phyloP scores from a whole-genome alignment of 2,888 invertebrate species.

The Phengaris arion region DNA sequence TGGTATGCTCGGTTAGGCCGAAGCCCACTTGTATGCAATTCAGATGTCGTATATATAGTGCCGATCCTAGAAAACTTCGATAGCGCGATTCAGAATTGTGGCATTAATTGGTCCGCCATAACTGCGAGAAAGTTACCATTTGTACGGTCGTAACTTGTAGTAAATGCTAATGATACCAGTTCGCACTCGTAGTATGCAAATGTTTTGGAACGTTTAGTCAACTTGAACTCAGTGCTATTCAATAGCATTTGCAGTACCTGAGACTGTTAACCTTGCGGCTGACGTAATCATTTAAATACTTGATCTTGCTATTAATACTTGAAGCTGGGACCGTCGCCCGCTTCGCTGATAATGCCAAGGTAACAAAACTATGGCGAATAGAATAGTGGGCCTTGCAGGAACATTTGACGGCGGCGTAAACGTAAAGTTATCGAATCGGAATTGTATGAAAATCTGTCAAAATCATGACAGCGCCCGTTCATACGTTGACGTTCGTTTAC shows the following conservation, averaged over 20 bases:
- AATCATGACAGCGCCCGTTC: too few species aligned
- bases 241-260: not conserved
- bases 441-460: too few species aligned
- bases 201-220: not conserved
- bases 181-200: not conserved
- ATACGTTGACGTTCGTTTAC: too few species aligned
- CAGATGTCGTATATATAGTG: too few species aligned
- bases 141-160: not conserved
- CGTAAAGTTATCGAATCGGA: too few species aligned
- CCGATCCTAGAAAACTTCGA: too few species aligned
- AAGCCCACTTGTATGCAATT: too few species aligned
- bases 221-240: conserved; percentile 8
- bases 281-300: conserved; percentile 14
- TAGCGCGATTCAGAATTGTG: too few species aligned
- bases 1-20: too few species aligned
- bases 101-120: not conserved
- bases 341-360: conserved; percentile 10
- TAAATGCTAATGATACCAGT: conserved; percentile 1
- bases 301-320: not conserved
- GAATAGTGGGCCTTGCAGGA: too few species aligned
- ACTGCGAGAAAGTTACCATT: not conserved
- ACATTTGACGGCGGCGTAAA: too few species aligned
- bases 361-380: not conserved
- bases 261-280: not conserved
- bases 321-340: not conserved